Conservation (phyloP, 30 jellyfish, hydroid and myxozoan species). For the Nemopilema nomurai region DNA sequence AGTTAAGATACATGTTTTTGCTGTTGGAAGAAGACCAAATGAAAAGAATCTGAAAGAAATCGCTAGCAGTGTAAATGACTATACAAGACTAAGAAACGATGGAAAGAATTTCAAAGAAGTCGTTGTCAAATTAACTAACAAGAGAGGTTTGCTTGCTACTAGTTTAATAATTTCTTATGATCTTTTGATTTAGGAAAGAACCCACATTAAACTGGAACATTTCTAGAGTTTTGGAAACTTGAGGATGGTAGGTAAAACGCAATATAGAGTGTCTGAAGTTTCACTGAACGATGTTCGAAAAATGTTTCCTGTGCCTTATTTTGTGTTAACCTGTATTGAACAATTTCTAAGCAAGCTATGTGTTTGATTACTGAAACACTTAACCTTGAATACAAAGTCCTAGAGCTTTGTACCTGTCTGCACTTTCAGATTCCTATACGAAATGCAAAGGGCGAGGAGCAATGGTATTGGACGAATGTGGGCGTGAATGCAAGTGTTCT, state of each 20-base stretch:
- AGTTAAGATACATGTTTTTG: slow-evolving; percentile 9
- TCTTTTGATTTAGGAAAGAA: too few relatives aligned
- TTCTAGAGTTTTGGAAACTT: too few relatives aligned
- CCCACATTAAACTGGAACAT: too few relatives aligned
- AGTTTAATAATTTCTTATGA: too few relatives aligned
- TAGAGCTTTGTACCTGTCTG: too few relatives aligned
- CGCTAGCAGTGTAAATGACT: background rate
- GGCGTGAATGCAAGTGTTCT: slow-evolving; percentile 74
- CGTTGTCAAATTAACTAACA: background rate
- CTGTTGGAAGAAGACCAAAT: slow-evolving; percentile 1
- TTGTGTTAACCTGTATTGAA: too few relatives aligned
- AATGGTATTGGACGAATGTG: slow-evolving; percentile 68
- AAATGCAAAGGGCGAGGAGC: slow-evolving; percentile 22
- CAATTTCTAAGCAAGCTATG: too few relatives aligned
- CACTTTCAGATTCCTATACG: slow-evolving; percentile 24
- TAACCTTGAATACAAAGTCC: too few relatives aligned
- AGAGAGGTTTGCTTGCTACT: background rate
- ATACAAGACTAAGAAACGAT: background rate
- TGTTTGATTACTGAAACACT: too few relatives aligned
- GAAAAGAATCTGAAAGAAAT: background rate
- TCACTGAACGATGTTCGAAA: background rate
- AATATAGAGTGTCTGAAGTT: background rate
- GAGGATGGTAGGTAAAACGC: too few relatives aligned
- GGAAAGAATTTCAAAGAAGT: background rate
- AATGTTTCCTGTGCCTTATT: too few relatives aligned